Percentiles rank a stretch among this genome's conserved stretches.
Conservation (phyloP, 2,888 invertebrate species). For the Stenotaenia linearis region DNA sequence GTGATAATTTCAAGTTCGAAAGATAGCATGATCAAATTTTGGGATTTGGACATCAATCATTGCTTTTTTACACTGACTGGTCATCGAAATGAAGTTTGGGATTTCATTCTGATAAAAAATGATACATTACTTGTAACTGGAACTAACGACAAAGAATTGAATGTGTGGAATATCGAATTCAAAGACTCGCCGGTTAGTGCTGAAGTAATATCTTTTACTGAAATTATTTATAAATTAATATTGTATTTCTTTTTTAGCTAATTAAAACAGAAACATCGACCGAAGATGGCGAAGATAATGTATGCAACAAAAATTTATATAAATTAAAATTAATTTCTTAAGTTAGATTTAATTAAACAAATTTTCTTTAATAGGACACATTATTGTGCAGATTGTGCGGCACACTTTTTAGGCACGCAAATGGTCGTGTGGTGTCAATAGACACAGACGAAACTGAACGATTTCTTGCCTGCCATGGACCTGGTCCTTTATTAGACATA, state of each 20-base stretch:
- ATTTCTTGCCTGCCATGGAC: slow-evolving; percentile 75
- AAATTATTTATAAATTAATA: not conserved
- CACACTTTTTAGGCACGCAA: slow-evolving; percentile 68
- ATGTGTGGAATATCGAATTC: slow-evolving; percentile 72
- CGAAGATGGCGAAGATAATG: slow-evolving; percentile 37
- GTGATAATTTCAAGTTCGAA: slow-evolving; percentile 73
- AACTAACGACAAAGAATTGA: slow-evolving; percentile 72
- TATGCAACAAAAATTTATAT: slow-evolving; percentile 55
- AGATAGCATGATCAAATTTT: slow-evolving; percentile 92
- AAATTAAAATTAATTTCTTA: slow-evolving; percentile 42
- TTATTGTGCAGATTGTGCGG: slow-evolving; percentile 77
- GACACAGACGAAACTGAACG: slow-evolving; percentile 64
- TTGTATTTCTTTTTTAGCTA: not conserved
- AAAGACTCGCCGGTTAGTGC: slow-evolving; percentile 54
- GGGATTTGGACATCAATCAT: slow-evolving; percentile 91
- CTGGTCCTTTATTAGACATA: slow-evolving; percentile 71
- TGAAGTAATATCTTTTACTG: slow-evolving; percentile 33
- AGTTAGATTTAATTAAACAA: too few species aligned
- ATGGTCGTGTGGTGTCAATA: slow-evolving; percentile 71
- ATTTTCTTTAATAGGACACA: too few species aligned
- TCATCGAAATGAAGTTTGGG: slow-evolving; percentile 63
- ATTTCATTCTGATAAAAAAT: slow-evolving; percentile 68
- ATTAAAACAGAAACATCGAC: slow-evolving; percentile 47
- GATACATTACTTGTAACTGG: slow-evolving; percentile 83
- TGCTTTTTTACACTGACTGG: slow-evolving; percentile 93